A percentile compares a stretch with the other conserved stretches of the same genome.
phyloP scores from a whole-genome alignment of 2,113 vertebrate genomes.

The Progne subis region DNA sequence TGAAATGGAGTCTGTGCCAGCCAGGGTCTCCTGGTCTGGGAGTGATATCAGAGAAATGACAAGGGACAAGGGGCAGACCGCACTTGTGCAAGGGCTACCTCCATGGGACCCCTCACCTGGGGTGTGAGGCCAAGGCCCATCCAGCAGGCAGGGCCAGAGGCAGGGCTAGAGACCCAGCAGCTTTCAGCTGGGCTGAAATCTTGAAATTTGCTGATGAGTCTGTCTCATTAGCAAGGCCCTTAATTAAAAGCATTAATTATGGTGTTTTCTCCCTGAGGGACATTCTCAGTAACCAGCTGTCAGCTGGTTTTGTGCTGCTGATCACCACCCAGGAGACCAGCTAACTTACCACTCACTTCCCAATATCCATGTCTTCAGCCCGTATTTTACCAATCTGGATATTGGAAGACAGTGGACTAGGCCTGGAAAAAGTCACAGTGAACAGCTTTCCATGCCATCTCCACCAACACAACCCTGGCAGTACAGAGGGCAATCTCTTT shows the following conservation, averaged over 20 bases:
- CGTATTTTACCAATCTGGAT: background rate
- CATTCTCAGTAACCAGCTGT: background rate
- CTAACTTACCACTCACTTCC: background rate
- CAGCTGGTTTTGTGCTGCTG: background rate
- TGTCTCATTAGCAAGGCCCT: background rate
- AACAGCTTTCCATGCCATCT: background rate
- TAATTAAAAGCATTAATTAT: background rate
- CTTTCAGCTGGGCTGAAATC: background rate
- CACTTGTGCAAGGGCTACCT: background rate
- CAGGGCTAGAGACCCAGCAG: background rate
- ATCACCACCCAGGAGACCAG: background rate
- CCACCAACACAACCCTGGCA: fast-evolving
- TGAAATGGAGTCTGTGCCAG: background rate
- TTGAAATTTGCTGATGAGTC: background rate
- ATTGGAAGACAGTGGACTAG: background rate
- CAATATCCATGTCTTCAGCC: background rate
- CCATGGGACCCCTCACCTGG: fast-evolving
- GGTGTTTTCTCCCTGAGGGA: background rate
- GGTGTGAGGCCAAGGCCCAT: fast-evolving
- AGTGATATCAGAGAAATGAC: background rate
- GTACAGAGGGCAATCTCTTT: background rate
- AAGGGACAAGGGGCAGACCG: background rate
- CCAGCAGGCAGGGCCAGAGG: background rate
- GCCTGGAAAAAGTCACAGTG: background rate
- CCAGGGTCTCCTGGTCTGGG: background rate